Base-by-base conservation (phyloP, 1,140 invertebrate species). In the Bombus fervidus region DNA sequence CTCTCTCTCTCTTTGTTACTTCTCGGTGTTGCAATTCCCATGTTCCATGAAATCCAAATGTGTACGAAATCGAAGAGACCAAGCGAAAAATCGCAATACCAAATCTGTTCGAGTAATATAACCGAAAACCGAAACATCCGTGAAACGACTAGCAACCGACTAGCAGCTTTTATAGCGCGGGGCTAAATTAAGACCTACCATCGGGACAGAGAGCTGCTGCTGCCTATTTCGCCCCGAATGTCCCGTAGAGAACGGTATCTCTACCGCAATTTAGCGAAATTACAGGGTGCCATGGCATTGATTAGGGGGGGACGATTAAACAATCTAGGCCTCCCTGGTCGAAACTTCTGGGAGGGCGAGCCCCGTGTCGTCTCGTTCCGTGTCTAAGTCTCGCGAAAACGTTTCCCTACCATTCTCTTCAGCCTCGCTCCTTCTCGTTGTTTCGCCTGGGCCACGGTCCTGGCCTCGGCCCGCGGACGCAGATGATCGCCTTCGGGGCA, bases 301-400 rank as follows among this genome's bases (percentile, higher is more conserved):
- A 94, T 94, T 94, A 93, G 90, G 86, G 76, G 87, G 86, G 76
- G 85, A 86, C 88, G 93, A 94, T 94, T 93, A 93, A 94, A 94
- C 92, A 94, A 94, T 94, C 94, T 93, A 93, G 94, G 90, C 92
- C 93, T 94, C 93, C 93, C 92, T 94, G 91, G 90, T 94, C 88
- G 91, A 93, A 72, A 93, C 93, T 94, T 93, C 93, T 94, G 94
- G 94, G 93, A 94, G 94, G 94, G 92, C 92, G 77, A 81, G 47
- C 25, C n/a, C 80, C 18, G 39, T 64, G 34, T 69, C 69, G 37
- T 66, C 31, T 31, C n/a, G 31, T 66, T 62, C 72, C 39, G 25
- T 37, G 18, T 62, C 59, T 62, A 91, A 92, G 88, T 88, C 90
- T 87, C 92, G 87, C 81, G 72, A 75, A 92, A 89, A 86, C 78